Base-by-base conservation (phyloP, 2,888 invertebrate genomes). In the Ashinkailepas kermadecensis region DNA sequence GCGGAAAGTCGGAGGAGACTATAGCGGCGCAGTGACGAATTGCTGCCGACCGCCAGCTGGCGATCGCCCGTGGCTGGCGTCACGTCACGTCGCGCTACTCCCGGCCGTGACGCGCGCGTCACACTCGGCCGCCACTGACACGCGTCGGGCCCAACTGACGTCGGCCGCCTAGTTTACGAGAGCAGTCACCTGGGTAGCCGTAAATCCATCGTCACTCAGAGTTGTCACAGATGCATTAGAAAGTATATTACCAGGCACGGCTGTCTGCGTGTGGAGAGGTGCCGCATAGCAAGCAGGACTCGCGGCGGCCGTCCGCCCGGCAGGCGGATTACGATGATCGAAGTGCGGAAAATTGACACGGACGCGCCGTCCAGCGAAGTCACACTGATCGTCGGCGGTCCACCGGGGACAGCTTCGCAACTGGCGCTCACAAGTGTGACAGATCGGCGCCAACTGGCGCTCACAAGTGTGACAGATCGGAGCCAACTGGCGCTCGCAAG, bases 181-280 rank as follows among this genome's bases (percentile, higher is more conserved):
- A 7, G 15, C 70, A 11, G 74, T 56, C 74, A 56, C 18, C 74
- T 54, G 74, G 39, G 10, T 4, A 7, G 74, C 18, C 54, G 74
- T 74, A 74, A 74, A 74, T 74, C 74, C 74, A 21, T 74, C 74
- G 21, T 6, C 54, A 10, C 9, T 1, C 54, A 21, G 21, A 15
- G 54, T 54, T 74, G 74, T 74, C 74, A 56, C 74, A 74, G 74
- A 56, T 56, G 74, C 74, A 74, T 74, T 74, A 74, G 74, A 56
- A 54, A 74, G 74, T 74, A 56, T 74, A 74, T 74, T 74, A 74
- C 74, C 39, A 21, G 54, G 54, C 54, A 21, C 56, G 4, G 74
- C 74, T 74, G 74, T 74, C 74, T 7, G 74, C 21, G 54, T 3
- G 9, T 21, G 13, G 74, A 3, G 56, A 15, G 54, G 18, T 21